Evolutionary conservation across 2,888 invertebrate genomes (phyloP).

Genomic region (Ischnus inquisitorius): DNA sequence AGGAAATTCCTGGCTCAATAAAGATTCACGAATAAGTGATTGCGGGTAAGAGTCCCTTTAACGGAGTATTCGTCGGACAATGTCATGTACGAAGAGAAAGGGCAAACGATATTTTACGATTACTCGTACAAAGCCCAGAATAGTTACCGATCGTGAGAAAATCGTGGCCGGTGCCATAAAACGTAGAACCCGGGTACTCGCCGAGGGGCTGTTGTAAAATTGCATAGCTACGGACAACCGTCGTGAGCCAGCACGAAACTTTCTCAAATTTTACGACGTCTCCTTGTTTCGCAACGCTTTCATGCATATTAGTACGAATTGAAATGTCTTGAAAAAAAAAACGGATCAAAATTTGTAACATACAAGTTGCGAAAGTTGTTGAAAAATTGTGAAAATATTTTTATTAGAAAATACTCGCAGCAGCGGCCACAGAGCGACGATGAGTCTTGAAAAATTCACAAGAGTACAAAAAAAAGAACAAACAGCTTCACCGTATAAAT

Average conservation of each 20-base stretch:
- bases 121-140: background rate
- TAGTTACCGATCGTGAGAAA: background rate
- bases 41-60: background rate
- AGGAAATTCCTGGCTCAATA: background rate
- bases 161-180: background rate
- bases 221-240: background rate
- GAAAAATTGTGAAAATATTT: conserved; percentile 54
- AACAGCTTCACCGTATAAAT: conserved; percentile 1
- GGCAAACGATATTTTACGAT: background rate
- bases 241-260: background rate
- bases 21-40: background rate
- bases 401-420: background rate
- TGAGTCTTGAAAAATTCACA: background rate
- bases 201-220: background rate
- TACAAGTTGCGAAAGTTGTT: background rate
- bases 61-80: background rate
- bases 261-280: background rate
- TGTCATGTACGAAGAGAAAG: background rate
- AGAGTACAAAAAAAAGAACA: conserved; percentile 4
- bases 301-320: too few species aligned
- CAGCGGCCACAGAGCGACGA: background rate
- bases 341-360: background rate
- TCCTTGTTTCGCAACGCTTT: too few species aligned
- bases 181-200: background rate
- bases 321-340: background rate